These are phyloP conservation scores for Eilema caniola DNA, from an alignment of 2,888 invertebrate species.

Conservation along the genomic window DNA sequence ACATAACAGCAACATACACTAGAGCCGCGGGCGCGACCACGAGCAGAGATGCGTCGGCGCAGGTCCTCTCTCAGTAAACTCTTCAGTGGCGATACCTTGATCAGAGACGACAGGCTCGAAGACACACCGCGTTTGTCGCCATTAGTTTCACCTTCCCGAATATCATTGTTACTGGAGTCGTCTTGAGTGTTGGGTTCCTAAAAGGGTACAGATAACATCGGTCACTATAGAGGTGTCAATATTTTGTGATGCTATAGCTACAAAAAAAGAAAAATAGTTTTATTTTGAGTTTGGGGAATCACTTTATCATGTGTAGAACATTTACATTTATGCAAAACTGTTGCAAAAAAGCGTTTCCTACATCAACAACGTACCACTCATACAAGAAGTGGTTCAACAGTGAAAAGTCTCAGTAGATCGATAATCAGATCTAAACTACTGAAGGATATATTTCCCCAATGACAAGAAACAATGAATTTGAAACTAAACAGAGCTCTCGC, in stretches of 20 bases:
- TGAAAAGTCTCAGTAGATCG: no score
- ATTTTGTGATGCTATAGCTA: not conserved
- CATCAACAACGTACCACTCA: not conserved
- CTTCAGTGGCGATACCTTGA: constrained; percentile 94
- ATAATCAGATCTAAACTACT: no score
- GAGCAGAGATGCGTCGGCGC: constrained; percentile 92
- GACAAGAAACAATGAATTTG: no score
- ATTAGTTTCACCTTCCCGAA: constrained; percentile 72
- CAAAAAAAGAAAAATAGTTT: no score
- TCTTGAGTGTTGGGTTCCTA: constrained; percentile 77
- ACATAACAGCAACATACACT: constrained; percentile 69
- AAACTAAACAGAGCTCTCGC: no score
- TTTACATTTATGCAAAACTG: no score
- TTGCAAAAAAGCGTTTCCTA: no score
- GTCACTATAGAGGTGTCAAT: not conserved
- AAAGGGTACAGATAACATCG: not conserved
- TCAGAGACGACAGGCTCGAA: constrained; percentile 91
- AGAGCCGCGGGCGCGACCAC: constrained; percentile 87
- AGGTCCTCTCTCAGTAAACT: constrained; percentile 94
- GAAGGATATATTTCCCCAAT: no score
- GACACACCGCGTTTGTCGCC: constrained; percentile 85
- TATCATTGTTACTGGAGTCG: constrained; percentile 66
- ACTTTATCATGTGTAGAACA: no score
- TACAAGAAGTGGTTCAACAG: no score
- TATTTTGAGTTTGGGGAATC: no score